Percentiles rank a stretch among this genome's conserved stretches.
phyloP scores from a whole-genome alignment of 1,140 invertebrate genomes.

The Scaptomyza pallida region DNA sequence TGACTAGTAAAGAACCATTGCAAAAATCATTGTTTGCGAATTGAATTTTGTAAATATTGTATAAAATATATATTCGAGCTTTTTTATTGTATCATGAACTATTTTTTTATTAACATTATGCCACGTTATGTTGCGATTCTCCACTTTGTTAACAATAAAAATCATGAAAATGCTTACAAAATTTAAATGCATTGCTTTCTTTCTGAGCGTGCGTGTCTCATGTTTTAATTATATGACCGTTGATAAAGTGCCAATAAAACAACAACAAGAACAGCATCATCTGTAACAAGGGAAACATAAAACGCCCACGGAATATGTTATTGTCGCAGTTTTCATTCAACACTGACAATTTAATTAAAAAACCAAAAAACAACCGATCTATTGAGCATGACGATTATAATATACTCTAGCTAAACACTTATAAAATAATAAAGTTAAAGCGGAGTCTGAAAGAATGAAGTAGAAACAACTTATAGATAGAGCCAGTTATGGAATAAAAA shows the following conservation, averaged over 20 bases:
- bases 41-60: too few species aligned
- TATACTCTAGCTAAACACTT: too few species aligned
- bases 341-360: slow-evolving; percentile 66
- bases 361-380: slow-evolving; percentile 30
- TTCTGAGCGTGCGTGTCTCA: slow-evolving; percentile 15
- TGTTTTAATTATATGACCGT: slow-evolving; percentile 57
- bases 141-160: too few species aligned
- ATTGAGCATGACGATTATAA: too few species aligned
- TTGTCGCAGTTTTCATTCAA: slow-evolving; percentile 27
- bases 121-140: too few species aligned
- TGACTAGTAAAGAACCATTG: too few species aligned
- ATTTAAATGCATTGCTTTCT: slow-evolving; percentile 10
- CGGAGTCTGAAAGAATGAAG: neutral
- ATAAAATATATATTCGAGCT: too few species aligned
- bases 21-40: too few species aligned
- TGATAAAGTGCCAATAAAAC: slow-evolving; percentile 42
- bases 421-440: neutral
- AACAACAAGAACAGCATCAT: slow-evolving; percentile 22
- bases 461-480: neutral
- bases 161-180: neutral
- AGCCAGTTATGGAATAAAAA: neutral
- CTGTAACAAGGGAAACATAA: neutral
- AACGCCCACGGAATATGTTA: slow-evolving; percentile 40
- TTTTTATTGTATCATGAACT: too few species aligned
- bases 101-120: too few species aligned